Percentiles rank a stretch among this genome's conserved stretches.
These are phyloP conservation scores for Lasioglossum oenotherae DNA, from an alignment of 2,888 invertebrate species.

Conservation along the genomic window DNA sequence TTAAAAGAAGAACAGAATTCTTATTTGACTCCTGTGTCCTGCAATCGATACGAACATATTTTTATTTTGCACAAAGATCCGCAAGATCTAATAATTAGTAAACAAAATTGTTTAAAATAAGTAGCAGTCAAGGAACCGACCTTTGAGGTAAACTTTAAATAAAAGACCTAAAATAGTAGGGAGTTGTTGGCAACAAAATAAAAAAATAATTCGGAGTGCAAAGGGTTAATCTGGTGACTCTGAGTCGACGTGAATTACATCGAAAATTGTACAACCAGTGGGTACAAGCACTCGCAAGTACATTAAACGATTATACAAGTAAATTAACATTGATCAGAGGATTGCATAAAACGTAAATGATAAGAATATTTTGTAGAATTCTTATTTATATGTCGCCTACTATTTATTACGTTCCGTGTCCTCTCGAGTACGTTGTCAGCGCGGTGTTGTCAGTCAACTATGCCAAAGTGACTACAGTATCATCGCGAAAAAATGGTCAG, in stretches of 20 bases:
- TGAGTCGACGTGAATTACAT: not conserved
- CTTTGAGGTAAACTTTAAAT: too few relatives aligned
- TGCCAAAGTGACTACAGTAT: not conserved
- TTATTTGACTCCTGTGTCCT: too few relatives aligned
- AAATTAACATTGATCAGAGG: slow-evolving; percentile 35
- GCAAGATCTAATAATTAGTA: too few relatives aligned
- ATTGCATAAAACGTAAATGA: slow-evolving; percentile 40
- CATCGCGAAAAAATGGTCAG: not conserved
- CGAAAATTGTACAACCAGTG: not conserved
- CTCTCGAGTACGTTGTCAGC: slow-evolving; percentile 19
- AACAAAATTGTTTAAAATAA: too few relatives aligned
- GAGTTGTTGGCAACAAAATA: too few relatives aligned
- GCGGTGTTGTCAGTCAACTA: slow-evolving; percentile 18
- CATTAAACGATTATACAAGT: slow-evolving; percentile 26
- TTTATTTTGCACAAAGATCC: too few relatives aligned
- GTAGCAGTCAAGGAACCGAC: too few relatives aligned
- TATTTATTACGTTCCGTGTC: slow-evolving; percentile 64
- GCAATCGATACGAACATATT: too few relatives aligned
- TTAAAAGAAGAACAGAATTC: too few relatives aligned
- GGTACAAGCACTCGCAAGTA: slow-evolving; percentile 18
- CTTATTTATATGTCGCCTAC: slow-evolving; percentile 62
- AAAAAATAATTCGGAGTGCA: too few relatives aligned
- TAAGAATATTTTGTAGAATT: slow-evolving; percentile 33
- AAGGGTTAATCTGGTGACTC: too few relatives aligned
- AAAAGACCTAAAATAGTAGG: too few relatives aligned